Base-by-base conservation (phyloP, 2,113 vertebrate genomes). In the Nycticryphes semicollaris region DNA sequence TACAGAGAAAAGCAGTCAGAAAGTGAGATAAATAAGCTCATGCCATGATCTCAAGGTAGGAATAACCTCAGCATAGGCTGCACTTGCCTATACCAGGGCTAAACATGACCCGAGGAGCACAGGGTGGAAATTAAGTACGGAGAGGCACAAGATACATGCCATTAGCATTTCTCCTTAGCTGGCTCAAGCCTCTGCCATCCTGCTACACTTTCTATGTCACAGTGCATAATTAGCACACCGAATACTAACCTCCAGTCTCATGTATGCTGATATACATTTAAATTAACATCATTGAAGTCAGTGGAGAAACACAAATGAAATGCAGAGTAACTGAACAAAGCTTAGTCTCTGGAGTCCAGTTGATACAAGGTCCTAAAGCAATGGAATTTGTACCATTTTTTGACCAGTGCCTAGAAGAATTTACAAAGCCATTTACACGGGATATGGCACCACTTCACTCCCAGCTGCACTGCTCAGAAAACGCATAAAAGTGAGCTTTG, bases 21-120 rank as follows among this genome's bases (percentile, higher is more conserved):
- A 95, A 92, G 39, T 8, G 27, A 89, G 76, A 94, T 68, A 84
- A 90, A 84, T 54, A 76, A 96, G 66, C 51, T 70, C 35, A 56
- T 28, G 59, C 22, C 37, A 7, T 35, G 69, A 89, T 60, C 76
- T 30, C 30, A 21, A 93, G 64, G 84, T 28, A 94, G 77, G 45
- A 94, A 83, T 68, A 88, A 85, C 33, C 75, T 89, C 30, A 28
- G 51, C 0, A 0, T 14, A 84, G 84, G 60, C 27, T 37, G 33
- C 41, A 63, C 68, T 60, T 77, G 62, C 72, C 60, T 33, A 50
- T 9, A 81, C 62, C 27, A 68, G 84, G 56, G 74, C 69, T 72
- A 84, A 69, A 45, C 24, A 48, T 6, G 66, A 89, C 62, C 78
- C n/a, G 3, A 24, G 35, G 28, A 82, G 23, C 43, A 43, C 30